These are phyloP conservation scores for Corydoras sp. DNA, from an alignment of 2,113 vertebrate species.

Conservation along the genomic window DNA sequence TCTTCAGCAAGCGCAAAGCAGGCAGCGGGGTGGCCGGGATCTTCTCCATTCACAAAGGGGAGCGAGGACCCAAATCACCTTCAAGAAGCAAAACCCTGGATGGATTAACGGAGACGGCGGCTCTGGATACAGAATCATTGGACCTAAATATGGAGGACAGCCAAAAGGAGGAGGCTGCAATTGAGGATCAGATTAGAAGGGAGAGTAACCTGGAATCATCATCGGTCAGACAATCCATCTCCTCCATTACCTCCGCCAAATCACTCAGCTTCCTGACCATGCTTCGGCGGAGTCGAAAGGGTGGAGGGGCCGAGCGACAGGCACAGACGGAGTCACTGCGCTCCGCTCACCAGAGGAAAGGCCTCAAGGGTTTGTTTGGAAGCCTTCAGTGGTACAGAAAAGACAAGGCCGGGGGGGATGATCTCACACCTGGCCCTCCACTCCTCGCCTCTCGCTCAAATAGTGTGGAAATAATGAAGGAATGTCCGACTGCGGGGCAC, in stretches of 20 bases:
- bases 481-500: slow-evolving; percentile 61
- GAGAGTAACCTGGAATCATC: slow-evolving; percentile 53
- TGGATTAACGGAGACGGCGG: slow-evolving; percentile 71
- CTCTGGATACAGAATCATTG: slow-evolving; percentile 52
- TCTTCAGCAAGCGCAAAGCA: slow-evolving; percentile 87
- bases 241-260: slow-evolving; percentile 69
- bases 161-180: slow-evolving; percentile 51
- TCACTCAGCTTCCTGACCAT: slow-evolving; percentile 85
- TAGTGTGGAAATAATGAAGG: slow-evolving; percentile 87
- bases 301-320: slow-evolving; percentile 58
- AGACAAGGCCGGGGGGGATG: slow-evolving; percentile 72
- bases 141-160: slow-evolving; percentile 60
- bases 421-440: slow-evolving; percentile 69
- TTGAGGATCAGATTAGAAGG: slow-evolving; percentile 19
- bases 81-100: slow-evolving; percentile 77
- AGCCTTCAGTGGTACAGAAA: slow-evolving; percentile 75
- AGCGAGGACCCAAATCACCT: slow-evolving; percentile 72
- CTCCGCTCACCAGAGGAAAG: slow-evolving; percentile 72
- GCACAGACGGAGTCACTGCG: slow-evolving; percentile 73
- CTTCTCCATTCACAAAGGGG: slow-evolving; percentile 84
- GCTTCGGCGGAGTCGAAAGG: slow-evolving; percentile 70
- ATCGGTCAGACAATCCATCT: slow-evolving; percentile 69
- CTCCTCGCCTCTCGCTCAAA: slow-evolving; percentile 72
- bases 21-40: slow-evolving; percentile 78
- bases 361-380: slow-evolving; percentile 79